Base-by-base conservation (phyloP, 1,140 invertebrate genomes). In the Drosophila ficusphila region DNA sequence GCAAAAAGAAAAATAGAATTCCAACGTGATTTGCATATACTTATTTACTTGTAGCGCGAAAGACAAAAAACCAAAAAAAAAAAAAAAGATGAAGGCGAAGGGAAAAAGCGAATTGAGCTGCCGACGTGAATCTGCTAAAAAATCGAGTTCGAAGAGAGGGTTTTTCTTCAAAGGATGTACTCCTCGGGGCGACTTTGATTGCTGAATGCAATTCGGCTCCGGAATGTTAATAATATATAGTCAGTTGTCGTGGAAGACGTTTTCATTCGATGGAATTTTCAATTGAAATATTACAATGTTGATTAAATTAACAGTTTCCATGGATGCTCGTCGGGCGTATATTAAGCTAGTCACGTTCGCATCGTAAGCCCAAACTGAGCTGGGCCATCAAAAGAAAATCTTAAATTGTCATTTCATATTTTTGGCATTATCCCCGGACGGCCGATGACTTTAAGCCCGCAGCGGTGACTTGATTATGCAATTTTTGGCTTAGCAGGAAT, bases 1-100 rank as follows among this genome's bases (percentile, higher is more conserved):
- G 54, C 47, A 21, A 58, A 52, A 57, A 38, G 42, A 54, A 47
- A 36, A 58, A 60, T 65, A 60, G 64, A 85, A 71, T 72, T 67
- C 51, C 72, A 74, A 81, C 81, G 81, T 81, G 81, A 85, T 85
- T 85, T 86, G 81, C 81, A 85, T 85, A 85, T 76, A 86, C 86
- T 86, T 76, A 76, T 64, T 72, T 65, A 79, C 75, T 78, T 79
- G 70, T 67, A 58, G 65, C 34, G 31, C 61, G 9, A 7, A 64
- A 52, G 25, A 67, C 58, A 33, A 52, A 52, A 78, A 31, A 44
- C 57, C 58, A 33, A 52, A 52, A 78, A 31, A 44, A 14, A 29
- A 44, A 44, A 8, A 68, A 16, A 9, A 19, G 47, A 44, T 62
- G 9, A 21, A 46, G n/a, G n/a, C n/a, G n/a, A 41, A 62, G 9